phyloP scores from a whole-genome alignment of 2,797 vertebrate species.

The Danionella dracula region DNA sequence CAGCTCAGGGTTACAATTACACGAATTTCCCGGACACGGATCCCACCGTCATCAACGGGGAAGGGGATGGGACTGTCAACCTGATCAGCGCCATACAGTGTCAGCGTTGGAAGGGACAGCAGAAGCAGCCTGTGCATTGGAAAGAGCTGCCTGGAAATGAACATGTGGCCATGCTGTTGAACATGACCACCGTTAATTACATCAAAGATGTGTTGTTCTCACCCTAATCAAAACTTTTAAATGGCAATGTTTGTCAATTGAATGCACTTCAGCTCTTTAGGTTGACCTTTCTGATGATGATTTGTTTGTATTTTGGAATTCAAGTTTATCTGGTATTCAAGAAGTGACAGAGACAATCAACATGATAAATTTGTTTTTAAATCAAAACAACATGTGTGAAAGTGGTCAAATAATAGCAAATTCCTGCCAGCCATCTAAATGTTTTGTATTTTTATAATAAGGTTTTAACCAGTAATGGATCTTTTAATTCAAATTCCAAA shows the following conservation, averaged over 20 bases:
- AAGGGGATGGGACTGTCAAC: conserved; percentile 94
- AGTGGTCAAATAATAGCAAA: background rate
- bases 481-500: background rate
- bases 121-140: conserved; percentile 76
- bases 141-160: conserved; percentile 80
- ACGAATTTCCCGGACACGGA: conserved; percentile 85
- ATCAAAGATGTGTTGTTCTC: conserved; percentile 80
- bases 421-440: too few relatives aligned
- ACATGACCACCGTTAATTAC: conserved; percentile 81
- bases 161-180: conserved; percentile 86
- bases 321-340: background rate
- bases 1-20: conserved; percentile 78
- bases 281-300: background rate
- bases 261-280: conserved; percentile 19
- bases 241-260: background rate
- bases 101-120: conserved; percentile 71
- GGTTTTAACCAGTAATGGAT: background rate
- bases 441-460: too few relatives aligned
- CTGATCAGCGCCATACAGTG: conserved; percentile 81
- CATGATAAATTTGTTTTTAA: background rate
- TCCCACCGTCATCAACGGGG: conserved; percentile 70
- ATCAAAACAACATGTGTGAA: too few relatives aligned
- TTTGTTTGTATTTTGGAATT: background rate
- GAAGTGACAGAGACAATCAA: background rate
- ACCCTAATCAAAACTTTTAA: conserved; percentile 52